Evolutionary conservation across 2,113 vertebrate genomes (phyloP).

Genomic region (Oncorhynchus gorbuscha): DNA sequence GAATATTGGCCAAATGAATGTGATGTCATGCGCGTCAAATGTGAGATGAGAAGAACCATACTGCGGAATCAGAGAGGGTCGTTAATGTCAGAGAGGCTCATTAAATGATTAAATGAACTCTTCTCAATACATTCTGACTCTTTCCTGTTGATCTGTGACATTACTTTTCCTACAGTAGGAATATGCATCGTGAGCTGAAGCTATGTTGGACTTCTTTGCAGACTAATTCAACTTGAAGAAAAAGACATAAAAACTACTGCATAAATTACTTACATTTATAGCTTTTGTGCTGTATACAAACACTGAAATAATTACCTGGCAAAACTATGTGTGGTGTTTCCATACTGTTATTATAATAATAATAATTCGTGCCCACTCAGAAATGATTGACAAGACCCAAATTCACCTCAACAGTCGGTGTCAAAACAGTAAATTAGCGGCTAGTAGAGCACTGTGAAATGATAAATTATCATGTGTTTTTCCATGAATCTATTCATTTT

Average conservation of each 20-base stretch:
- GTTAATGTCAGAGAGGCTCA: not conserved
- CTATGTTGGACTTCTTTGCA: not conserved
- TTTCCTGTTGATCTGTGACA: not conserved
- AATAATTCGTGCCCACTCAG: no score
- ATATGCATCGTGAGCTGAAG: not conserved
- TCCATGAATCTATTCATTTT: conserved; percentile 2
- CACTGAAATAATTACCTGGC: no score
- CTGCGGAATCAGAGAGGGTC: not conserved
- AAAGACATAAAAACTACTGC: not conserved
- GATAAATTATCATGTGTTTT: no score
- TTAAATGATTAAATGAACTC: conserved; percentile 24
- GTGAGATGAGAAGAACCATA: not conserved
- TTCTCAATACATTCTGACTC: conserved; percentile 36
- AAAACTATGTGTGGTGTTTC: no score
- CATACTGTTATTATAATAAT: no score
- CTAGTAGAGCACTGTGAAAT: conserved; percentile 1
- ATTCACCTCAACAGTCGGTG: no score
- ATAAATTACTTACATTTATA: no score
- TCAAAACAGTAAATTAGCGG: not conserved
- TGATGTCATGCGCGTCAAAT: conserved; percentile 1
- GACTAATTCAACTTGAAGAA: not conserved
- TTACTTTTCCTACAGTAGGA: not conserved
- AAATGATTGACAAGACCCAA: no score
- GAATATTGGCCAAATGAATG: not conserved
- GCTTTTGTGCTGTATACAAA: no score